Evolutionary conservation across 2,113 vertebrate genomes (phyloP).

Genomic region (Pterocles burchelli): DNA sequence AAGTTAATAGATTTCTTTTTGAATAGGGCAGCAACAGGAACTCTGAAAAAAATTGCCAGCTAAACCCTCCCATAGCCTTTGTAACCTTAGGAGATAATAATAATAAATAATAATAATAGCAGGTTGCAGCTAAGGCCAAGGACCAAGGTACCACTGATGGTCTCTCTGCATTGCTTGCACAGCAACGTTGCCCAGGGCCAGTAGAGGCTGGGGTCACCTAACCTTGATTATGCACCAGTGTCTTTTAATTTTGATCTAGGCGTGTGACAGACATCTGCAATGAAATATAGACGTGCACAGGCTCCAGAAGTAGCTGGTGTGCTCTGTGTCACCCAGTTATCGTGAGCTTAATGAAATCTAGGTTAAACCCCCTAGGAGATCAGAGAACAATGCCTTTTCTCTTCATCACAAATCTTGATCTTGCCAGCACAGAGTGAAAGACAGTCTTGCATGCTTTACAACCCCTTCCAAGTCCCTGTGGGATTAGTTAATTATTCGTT

Average conservation of each 20-base stretch:
- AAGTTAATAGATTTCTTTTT: background rate
- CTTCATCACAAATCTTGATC: slow-evolving; percentile 10
- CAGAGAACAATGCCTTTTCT: background rate
- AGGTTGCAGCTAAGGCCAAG: background rate
- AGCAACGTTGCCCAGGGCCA: background rate
- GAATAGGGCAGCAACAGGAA: background rate
- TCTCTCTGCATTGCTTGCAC: background rate
- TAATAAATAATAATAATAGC: background rate
- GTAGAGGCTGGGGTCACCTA: background rate
- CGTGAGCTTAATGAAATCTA: background rate
- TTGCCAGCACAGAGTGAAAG: slow-evolving; percentile 7
- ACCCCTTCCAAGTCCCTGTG: background rate
- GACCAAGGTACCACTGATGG: background rate
- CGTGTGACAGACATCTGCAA: background rate
- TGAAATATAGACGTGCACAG: background rate
- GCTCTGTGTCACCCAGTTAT: slow-evolving; percentile 20
- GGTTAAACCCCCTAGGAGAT: background rate
- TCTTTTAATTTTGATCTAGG: background rate
- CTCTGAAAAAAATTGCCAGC: background rate
- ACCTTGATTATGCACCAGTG: background rate
- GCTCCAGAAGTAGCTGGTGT: background rate
- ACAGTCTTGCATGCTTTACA: background rate
- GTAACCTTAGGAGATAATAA: background rate
- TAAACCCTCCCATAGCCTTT: background rate
- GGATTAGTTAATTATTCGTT: slow-evolving; percentile 52